Base-by-base conservation (phyloP, 2,888 invertebrate species). In the Andrena bicolor region DNA sequence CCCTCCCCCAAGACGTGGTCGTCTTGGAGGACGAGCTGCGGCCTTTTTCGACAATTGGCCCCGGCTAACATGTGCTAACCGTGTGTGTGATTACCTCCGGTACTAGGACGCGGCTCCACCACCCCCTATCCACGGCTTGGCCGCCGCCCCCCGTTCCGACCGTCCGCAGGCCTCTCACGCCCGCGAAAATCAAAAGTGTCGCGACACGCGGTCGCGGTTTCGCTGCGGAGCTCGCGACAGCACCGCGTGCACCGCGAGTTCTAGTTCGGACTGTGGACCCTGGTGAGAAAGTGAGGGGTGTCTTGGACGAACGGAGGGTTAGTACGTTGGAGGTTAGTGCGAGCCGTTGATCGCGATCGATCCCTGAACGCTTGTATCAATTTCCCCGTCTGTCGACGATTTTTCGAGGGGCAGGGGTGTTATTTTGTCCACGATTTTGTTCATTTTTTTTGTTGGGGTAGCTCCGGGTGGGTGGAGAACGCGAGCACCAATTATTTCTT, bases 1-100 rank as follows among this genome's bases (percentile, higher is more conserved):
- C 23, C 23, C 23, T 1, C 23, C 23, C 23, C 1, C 88, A 92
- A 92, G 92, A 92, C 90, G 87, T 28, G 77, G 80, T 86, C 88
- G 85, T 85, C 80, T 81, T 78, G 66, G 71, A 78, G 86, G 84
- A 86, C 82, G 86, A 86, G 87, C 86, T 81, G 85, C 87, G 88
- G 87, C 88, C 88, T 90, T 90, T 91, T 89, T 89, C 90, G 89
- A 79, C 86, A 89, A 90, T 90, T 86, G 83, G 86, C 89, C 86
- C 84, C 87, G 86, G 83, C 80, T 79, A 86, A 88, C 88, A 88
- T 83, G 88, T 89, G 88, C 89, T 88, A 85, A 89, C 87, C 84
- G 86, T 89, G 86, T 89, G 86, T 83, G 88, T 83, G 85, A 87
- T 89, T 87, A 88, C 84, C 83, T 76, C 35, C 76, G 53, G 80